Base-by-base conservation (phyloP, 1,140 invertebrate species). In the Psix sp. region DNA sequence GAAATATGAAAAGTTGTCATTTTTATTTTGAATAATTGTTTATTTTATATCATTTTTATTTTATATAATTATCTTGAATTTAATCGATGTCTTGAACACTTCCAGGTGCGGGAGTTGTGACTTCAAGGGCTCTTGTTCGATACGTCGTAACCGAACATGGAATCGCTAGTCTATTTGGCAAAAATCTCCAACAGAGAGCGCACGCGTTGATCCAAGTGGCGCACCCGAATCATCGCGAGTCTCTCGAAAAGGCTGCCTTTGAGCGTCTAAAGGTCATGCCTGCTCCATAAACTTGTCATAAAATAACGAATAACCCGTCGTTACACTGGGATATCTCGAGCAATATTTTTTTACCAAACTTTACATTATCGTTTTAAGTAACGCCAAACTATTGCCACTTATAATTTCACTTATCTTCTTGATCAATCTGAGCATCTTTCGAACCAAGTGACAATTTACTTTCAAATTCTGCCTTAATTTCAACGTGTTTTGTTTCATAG, bases 71-170 rank as follows among this genome's bases (percentile, higher is more conserved):
- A n/a, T n/a, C n/a, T n/a, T n/a, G n/a, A n/a, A n/a, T n/a, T n/a
- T n/a, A n/a, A n/a, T n/a, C n/a, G n/a, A n/a, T n/a, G n/a, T n/a
- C n/a, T n/a, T n/a, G n/a, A n/a, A n/a, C n/a, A n/a, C n/a, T 80
- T 49, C 11, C 78, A 96, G 96, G 96, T 76, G 95, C 94, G 71
- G 96, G 96, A 36, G 96, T 99, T 10, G 96, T 98, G 2, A 98
- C 97, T 1, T 94, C 94, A 0, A 89, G 96, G 78, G 96, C 95
- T 1, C 95, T 98, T 78, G 95, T 95, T 2, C 94, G 97, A 77
- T 98, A 98, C 82, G 91, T 98, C 3, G 96, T 98, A 0, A 98
- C 97, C 0, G 97, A 98, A 83, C 90, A 95, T 77, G 97, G 97
- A 29, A 96, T 98, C 70, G 96, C 96, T 0, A 91, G 92, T 62